Conservation (phyloP, 2,113 vertebrate species). For the Aspidoscelis tigris region DNA sequence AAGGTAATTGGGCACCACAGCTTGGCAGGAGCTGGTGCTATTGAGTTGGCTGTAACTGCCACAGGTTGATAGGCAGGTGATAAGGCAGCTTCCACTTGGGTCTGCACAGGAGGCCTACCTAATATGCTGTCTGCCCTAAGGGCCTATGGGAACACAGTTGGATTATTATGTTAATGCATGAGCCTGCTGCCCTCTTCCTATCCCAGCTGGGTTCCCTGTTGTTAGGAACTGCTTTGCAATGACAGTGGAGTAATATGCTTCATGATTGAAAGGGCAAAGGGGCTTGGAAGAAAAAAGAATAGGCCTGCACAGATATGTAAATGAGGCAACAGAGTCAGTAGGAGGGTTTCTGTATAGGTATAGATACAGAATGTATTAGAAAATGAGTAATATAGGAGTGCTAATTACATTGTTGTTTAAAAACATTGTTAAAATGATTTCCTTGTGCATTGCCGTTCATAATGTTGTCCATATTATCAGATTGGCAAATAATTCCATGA, state of each 20-base stretch:
- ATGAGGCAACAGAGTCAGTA: slow-evolving; percentile 77
- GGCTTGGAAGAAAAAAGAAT: slow-evolving; percentile 83
- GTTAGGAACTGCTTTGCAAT: slow-evolving; percentile 98
- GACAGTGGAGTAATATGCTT: slow-evolving; percentile 99
- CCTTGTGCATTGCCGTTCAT: slow-evolving; percentile 44
- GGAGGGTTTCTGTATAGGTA: slow-evolving; percentile 62
- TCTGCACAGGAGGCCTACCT: slow-evolving; percentile 89
- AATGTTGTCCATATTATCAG: slow-evolving; percentile 31
- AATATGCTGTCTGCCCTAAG: slow-evolving; percentile 97
- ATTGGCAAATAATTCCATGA: slow-evolving; percentile 61
- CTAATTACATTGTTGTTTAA: slow-evolving; percentile 65
- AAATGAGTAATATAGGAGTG: slow-evolving; percentile 63
- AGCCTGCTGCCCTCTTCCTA: slow-evolving; percentile 96
- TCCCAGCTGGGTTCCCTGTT: slow-evolving; percentile 98
- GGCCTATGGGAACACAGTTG: slow-evolving; percentile 94
- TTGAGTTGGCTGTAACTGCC: slow-evolving; percentile 76
- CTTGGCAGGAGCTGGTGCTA: slow-evolving; percentile 68
- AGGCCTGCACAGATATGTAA: slow-evolving; percentile 87
- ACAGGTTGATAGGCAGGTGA: slow-evolving; percentile 93
- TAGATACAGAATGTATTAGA: slow-evolving; percentile 69
- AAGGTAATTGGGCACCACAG: slow-evolving; percentile 68
- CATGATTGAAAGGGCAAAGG: slow-evolving; percentile 99
- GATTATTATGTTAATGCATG: slow-evolving; percentile 99
- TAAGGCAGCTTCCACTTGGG: slow-evolving; percentile 79
- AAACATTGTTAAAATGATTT: slow-evolving; percentile 65